These are phyloP conservation scores for Pogoniulus pusillus DNA, from an alignment of 2,797 vertebrate species.

Conservation along the genomic window DNA sequence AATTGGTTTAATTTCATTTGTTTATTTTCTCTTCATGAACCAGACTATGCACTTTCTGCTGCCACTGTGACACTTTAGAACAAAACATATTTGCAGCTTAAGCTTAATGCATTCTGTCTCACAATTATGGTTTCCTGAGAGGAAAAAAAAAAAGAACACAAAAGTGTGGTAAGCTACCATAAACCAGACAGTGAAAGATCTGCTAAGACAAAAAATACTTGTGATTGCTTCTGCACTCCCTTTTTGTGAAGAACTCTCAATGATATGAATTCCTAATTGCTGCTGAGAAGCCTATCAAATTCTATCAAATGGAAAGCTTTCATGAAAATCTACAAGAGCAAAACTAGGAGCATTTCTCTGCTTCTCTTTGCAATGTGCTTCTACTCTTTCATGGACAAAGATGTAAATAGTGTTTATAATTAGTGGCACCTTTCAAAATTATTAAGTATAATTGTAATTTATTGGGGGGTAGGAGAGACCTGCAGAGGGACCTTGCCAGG, in stretches of 20 bases:
- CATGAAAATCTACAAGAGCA: background rate
- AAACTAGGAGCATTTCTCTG: background rate
- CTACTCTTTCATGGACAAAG: background rate
- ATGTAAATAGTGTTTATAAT: background rate
- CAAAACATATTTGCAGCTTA: background rate
- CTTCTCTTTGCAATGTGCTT: background rate
- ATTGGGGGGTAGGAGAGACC: no score
- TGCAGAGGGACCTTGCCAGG: no score
- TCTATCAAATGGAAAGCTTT: background rate
- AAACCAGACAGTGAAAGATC: background rate
- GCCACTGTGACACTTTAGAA: background rate
- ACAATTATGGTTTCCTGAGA: background rate
- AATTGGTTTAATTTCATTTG: background rate
- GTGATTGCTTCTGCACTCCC: background rate
- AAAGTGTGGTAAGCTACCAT: background rate
- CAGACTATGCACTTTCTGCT: background rate
- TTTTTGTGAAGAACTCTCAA: background rate
- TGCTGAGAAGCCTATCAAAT: background rate
- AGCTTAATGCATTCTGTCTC: background rate
- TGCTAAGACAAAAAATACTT: background rate
- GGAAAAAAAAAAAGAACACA: background rate
- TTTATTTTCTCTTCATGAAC: background rate
- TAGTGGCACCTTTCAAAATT: background rate
- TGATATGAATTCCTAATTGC: background rate
- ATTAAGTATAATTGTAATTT: background rate